Conservation (phyloP, 2,797 vertebrate genomes). For the Astyanax mexicanus region DNA sequence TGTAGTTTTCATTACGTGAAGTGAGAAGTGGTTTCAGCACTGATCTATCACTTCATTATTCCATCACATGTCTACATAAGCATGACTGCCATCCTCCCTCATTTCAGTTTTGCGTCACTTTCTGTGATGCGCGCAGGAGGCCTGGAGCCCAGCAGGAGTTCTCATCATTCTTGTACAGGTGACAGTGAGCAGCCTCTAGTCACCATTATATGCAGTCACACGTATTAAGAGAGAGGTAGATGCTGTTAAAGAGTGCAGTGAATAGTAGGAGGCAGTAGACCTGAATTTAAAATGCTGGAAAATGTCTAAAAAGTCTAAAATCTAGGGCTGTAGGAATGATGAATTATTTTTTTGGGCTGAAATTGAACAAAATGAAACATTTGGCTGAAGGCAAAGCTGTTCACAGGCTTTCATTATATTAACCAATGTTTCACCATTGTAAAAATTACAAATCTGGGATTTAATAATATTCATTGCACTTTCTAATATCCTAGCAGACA, state of each 20-base stretch:
- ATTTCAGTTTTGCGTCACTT: neutral
- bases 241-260: neutral
- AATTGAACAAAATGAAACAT: no score
- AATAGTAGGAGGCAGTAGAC: neutral
- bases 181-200: slow-evolving; percentile 4
- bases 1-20: neutral
- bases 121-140: neutral
- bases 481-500: no score
- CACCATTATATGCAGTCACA: slow-evolving; percentile 7
- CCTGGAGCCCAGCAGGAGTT: neutral
- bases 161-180: slow-evolving; percentile 5
- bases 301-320: slow-evolving; percentile 13
- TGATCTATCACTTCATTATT: slow-evolving; percentile 12
- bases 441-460: no score
- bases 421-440: no score
- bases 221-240: neutral
- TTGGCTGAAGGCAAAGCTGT: no score
- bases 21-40: neutral
- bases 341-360: no score
- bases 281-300: neutral
- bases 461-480: no score
- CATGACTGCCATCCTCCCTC: neutral
- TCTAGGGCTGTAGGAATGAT: no score
- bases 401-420: no score
- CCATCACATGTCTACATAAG: neutral